Percentiles rank a stretch among this genome's conserved stretches.
phyloP scores from a whole-genome alignment of 1,140 invertebrate species.

The Nasonia longicornis region DNA sequence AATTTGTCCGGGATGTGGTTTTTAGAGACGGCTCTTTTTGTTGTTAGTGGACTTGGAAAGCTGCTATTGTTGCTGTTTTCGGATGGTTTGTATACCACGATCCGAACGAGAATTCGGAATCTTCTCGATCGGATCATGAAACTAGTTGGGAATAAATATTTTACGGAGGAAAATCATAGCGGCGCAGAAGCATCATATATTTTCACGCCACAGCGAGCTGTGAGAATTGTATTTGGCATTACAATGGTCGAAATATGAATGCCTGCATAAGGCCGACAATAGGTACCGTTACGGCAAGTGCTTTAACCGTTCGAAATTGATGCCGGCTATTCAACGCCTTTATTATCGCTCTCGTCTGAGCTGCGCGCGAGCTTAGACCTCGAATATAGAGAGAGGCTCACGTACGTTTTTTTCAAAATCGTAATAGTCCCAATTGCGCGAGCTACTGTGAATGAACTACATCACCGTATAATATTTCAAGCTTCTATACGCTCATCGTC shows the following conservation, averaged over 20 bases:
- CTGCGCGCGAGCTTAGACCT: background rate
- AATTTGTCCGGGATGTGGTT: background rate
- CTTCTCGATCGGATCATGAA: too few species aligned
- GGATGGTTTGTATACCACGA: too few species aligned
- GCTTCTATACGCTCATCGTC: too few species aligned
- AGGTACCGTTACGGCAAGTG: conserved; percentile 26
- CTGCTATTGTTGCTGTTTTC: too few species aligned
- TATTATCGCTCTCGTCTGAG: conserved; percentile 14
- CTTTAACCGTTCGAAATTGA: conserved; percentile 31
- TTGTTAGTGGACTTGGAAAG: background rate
- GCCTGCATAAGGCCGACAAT: conserved; percentile 24
- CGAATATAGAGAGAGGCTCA: background rate
- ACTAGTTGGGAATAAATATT: too few species aligned
- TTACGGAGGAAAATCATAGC: background rate
- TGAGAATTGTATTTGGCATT: conserved; percentile 9
- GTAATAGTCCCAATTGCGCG: background rate
- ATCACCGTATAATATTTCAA: background rate
- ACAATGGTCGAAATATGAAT: conserved; percentile 12
- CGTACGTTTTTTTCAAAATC: background rate
- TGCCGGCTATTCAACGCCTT: conserved; percentile 10
- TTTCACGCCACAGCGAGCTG: background rate
- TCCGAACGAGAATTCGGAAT: too few species aligned
- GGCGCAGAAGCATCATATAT: background rate
- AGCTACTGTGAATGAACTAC: background rate
- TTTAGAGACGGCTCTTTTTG: background rate